A percentile compares a stretch with the other conserved stretches of the same genome.
phyloP scores from a whole-genome alignment of 64 coral and sea anemone genomes.

The Montipora cactus region DNA sequence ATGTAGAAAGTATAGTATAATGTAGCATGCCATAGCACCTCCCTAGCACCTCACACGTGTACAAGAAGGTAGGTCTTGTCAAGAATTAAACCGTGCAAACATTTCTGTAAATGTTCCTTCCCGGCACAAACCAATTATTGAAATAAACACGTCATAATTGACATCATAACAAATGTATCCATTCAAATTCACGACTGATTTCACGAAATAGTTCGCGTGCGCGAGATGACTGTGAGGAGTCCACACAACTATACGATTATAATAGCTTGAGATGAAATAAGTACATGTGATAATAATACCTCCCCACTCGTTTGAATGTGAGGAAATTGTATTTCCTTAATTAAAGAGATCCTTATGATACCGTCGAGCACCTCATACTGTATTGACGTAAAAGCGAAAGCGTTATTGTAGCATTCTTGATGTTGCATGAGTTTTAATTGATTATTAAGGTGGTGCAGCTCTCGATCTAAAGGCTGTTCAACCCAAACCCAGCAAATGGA shows the following conservation, averaged over 20 bases:
- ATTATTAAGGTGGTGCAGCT: conserved; percentile 91
- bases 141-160: background rate
- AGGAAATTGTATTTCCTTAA: too few relatives aligned
- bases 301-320: too few relatives aligned
- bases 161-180: background rate
- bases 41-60: background rate
- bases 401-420: background rate
- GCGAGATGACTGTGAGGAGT: background rate
- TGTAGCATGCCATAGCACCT: background rate
- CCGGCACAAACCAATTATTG: background rate
- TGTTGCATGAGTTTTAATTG: background rate
- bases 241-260: too few relatives aligned
- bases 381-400: background rate
- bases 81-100: background rate
- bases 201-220: background rate
- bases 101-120: background rate
- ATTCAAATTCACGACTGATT: background rate
- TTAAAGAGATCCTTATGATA: too few relatives aligned
- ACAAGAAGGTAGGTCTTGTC: background rate
- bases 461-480: conserved; percentile 95
- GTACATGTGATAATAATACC: too few relatives aligned
- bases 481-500: conserved; percentile 98
- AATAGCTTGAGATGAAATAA: too few relatives aligned
- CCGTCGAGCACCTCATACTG: too few relatives aligned
- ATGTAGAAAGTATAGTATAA: background rate